These are phyloP conservation scores for Borostomias antarcticus DNA, from an alignment of 2,797 vertebrate species.

Conservation along the genomic window DNA sequence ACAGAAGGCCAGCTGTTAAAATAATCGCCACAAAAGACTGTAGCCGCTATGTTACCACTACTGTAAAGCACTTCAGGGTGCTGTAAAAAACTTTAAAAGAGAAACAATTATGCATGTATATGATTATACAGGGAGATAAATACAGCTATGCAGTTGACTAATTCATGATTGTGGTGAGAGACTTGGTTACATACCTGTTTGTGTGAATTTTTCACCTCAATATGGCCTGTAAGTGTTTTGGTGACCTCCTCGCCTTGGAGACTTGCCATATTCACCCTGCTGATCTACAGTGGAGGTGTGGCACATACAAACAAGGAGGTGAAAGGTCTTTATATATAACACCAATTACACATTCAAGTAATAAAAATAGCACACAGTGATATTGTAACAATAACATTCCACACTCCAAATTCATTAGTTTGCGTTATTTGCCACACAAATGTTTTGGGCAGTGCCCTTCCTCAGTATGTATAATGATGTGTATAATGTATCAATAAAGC, in stretches of 20 bases:
- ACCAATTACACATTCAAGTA: no score
- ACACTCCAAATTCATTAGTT: no score
- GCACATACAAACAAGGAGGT: slow-evolving; percentile 49
- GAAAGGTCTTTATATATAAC: no score
- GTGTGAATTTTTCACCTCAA: slow-evolving; percentile 87
- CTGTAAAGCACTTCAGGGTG: slow-evolving; percentile 96
- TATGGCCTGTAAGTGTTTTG: slow-evolving; percentile 99
- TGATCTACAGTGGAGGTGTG: slow-evolving; percentile 86
- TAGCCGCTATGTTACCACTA: slow-evolving; percentile 94
- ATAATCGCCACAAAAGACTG: slow-evolving; percentile 83
- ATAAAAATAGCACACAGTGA: no score
- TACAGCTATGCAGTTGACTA: slow-evolving; percentile 60
- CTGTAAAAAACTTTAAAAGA: slow-evolving; percentile 91
- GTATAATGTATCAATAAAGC: no score
- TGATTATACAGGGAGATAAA: slow-evolving; percentile 80
- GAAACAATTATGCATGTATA: slow-evolving; percentile 83
- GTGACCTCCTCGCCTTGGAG: slow-evolving; percentile 94
- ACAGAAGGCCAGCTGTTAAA: slow-evolving; percentile 92
- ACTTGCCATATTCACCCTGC: slow-evolving; percentile 97
- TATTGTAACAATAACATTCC: no score
- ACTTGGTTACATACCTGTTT: slow-evolving; percentile 86
- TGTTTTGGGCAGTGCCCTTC: no score
- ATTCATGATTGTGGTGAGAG: slow-evolving; percentile 45
- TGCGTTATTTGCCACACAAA: no score
- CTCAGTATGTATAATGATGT: no score